These are phyloP conservation scores for Linurgus olivaceus DNA, from an alignment of 2,797 vertebrate genomes.

Conservation along the genomic window DNA sequence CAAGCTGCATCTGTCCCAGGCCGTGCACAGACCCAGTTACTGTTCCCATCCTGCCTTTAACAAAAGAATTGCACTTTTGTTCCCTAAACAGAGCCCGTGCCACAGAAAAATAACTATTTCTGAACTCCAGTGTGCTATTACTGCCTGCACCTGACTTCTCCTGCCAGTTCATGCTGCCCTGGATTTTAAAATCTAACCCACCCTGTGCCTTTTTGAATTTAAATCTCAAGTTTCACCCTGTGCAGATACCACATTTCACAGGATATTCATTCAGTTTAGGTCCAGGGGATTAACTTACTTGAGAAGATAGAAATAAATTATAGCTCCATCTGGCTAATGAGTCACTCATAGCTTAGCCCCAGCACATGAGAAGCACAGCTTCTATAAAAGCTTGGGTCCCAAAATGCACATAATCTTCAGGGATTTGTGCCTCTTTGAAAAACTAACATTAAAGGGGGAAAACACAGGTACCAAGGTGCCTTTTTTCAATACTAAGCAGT, in stretches of 20 bases:
- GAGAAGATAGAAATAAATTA: constrained; percentile 41
- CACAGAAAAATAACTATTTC: constrained; percentile 5
- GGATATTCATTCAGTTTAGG: not conserved
- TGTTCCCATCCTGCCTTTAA: not conserved
- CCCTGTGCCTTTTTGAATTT: not conserved
- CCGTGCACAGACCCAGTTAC: not conserved
- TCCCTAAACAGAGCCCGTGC: not conserved
- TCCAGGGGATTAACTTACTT: constrained; percentile 19
- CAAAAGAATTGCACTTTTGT: constrained; percentile 55
- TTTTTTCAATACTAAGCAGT: not conserved
- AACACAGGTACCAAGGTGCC: not conserved
- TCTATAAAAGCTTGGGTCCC: not conserved
- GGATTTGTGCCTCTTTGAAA: not conserved
- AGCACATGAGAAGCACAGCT: not conserved
- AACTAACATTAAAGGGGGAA: not conserved
- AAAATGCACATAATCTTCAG: not conserved
- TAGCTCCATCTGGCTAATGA: constrained; percentile 42
- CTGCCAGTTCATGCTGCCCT: not conserved
- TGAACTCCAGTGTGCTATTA: not conserved
- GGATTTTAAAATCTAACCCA: not conserved
- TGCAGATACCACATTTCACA: not conserved
- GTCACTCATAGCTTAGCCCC: not conserved
- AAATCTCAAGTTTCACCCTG: not conserved
- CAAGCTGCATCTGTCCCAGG: constrained; percentile 18
- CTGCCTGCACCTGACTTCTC: not conserved